Conservation (phyloP, 2,113 vertebrate species). For the Mormoops blainvillei region DNA sequence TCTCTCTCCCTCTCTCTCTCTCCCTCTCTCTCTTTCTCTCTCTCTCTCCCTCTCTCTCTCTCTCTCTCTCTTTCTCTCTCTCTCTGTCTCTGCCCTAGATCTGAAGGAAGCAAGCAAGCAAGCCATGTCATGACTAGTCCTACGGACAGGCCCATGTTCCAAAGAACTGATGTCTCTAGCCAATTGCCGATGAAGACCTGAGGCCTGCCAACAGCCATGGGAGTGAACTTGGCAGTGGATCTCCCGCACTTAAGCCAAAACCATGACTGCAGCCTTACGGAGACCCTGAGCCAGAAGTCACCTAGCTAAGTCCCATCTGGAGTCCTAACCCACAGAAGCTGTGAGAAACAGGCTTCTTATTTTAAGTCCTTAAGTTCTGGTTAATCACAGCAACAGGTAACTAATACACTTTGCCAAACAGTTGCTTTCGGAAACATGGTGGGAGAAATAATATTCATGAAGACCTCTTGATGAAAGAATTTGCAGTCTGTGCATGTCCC, state of each 20-base stretch:
- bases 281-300: background rate
- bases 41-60: background rate
- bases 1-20: too few species aligned
- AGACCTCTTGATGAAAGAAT: background rate
- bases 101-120: background rate
- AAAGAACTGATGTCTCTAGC: background rate
- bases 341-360: background rate
- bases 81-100: background rate
- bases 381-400: background rate
- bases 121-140: background rate
- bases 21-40: background rate
- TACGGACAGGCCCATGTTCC: background rate
- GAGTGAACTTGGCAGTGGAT: background rate
- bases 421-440: background rate
- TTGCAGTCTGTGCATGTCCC: fast-evolving
- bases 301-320: background rate
- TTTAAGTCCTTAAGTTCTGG: background rate
- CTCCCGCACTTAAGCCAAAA: background rate
- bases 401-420: background rate
- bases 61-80: background rate
- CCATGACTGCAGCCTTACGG: background rate
- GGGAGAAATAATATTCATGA: background rate
- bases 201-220: fast-evolving
- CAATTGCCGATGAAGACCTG: background rate
- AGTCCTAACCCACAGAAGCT: background rate